Evolutionary conservation across 2,113 vertebrate species (phyloP).

Genomic region (Dunckerocampus dactyliophorus): DNA sequence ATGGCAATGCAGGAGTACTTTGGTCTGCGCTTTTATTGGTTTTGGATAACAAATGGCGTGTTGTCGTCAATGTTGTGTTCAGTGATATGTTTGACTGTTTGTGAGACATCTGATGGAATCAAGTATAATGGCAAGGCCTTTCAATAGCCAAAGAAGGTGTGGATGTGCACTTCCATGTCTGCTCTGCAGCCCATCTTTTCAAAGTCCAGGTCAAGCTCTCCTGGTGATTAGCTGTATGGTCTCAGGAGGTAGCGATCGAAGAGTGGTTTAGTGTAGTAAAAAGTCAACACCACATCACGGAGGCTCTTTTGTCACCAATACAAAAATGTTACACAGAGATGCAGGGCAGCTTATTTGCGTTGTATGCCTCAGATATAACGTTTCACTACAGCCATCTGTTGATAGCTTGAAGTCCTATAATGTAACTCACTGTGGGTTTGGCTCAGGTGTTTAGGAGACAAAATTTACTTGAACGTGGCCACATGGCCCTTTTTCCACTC

Average conservation of each 20-base stretch:
- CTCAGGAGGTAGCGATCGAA: conserved; percentile 72
- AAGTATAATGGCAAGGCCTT: conserved; percentile 47
- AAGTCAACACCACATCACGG: conserved; percentile 45
- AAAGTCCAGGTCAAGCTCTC: conserved; percentile 65
- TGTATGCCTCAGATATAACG: conserved; percentile 23
- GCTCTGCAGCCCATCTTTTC: conserved; percentile 57
- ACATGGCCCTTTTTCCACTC: background rate
- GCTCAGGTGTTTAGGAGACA: conserved; percentile 57
- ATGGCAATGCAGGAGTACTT: conserved; percentile 70
- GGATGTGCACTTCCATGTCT: conserved; percentile 49
- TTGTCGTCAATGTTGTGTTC: conserved; percentile 37
- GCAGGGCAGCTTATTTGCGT: conserved; percentile 51
- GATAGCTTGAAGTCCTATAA: background rate
- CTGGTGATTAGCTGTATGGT: conserved; percentile 67
- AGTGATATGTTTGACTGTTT: conserved; percentile 35
- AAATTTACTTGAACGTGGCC: conserved; percentile 6
- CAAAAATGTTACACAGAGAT: conserved; percentile 44
- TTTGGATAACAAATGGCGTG: conserved; percentile 68
- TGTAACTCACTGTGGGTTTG: conserved; percentile 46
- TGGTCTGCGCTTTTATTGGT: conserved; percentile 77
- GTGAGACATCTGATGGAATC: conserved; percentile 21
- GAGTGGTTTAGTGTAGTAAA: conserved; percentile 27
- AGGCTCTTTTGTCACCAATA: conserved; percentile 37
- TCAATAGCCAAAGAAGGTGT: conserved; percentile 10
- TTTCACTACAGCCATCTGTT: conserved; percentile 7